Conservation (phyloP, 2,888 invertebrate species). For the Apantesis nais region DNA sequence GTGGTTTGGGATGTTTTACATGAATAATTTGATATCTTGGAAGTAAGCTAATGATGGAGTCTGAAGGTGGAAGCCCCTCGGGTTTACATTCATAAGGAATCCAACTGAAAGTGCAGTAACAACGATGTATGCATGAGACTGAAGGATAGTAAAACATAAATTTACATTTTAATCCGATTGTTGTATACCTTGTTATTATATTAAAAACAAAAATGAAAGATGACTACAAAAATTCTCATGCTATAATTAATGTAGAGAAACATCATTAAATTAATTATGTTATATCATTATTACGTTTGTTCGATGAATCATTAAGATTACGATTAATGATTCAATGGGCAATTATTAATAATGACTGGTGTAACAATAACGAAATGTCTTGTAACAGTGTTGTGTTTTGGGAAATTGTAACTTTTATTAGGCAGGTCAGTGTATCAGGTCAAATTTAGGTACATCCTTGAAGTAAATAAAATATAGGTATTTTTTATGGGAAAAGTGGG, state of each 20-base stretch:
- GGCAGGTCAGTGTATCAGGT: constrained; percentile 9
- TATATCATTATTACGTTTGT: constrained; percentile 37
- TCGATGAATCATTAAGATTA: constrained; percentile 46
- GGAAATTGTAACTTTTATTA: constrained; percentile 20
- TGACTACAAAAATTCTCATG: constrained; percentile 33
- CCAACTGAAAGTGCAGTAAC: too few relatives aligned
- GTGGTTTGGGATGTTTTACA: too few relatives aligned
- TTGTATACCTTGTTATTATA: background rate
- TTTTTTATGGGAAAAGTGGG: too few relatives aligned
- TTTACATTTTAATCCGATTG: background rate
- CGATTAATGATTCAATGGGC: constrained; percentile 51
- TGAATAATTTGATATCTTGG: too few relatives aligned
- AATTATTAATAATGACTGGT: constrained; percentile 24
- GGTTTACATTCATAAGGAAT: too few relatives aligned
- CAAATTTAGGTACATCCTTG: background rate
- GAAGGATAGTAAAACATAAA: background rate
- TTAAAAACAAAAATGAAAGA: constrained; percentile 20
- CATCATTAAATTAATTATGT: constrained; percentile 19
- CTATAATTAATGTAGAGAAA: constrained; percentile 19
- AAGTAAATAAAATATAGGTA: background rate
- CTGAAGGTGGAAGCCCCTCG: too few relatives aligned
- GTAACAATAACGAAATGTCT: constrained; percentile 8
- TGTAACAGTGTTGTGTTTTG: constrained; percentile 17
- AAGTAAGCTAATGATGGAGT: too few relatives aligned
- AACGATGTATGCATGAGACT: background rate